These are phyloP conservation scores for Cinara cedri DNA, from an alignment of 2,888 invertebrate species.

Conservation along the genomic window DNA sequence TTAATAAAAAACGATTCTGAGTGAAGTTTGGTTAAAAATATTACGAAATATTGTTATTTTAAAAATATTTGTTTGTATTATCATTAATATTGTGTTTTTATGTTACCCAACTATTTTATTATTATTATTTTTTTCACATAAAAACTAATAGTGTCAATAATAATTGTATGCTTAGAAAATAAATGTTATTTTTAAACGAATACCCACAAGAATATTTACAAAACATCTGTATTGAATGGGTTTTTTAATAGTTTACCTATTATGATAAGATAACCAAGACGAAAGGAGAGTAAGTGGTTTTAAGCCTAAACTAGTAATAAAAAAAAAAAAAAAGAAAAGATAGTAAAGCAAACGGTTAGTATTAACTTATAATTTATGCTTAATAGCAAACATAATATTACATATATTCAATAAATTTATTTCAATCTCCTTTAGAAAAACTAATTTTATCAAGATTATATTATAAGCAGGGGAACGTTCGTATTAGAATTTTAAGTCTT, in stretches of 20 bases:
- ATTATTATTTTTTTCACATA: background rate
- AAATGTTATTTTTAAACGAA: slow-evolving; percentile 1
- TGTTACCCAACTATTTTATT: too few relatives aligned
- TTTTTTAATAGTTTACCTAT: background rate
- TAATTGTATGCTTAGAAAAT: background rate
- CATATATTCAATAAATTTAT: background rate
- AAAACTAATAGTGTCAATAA: slow-evolving; percentile 21
- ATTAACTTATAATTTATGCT: slow-evolving; percentile 5
- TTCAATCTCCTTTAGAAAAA: too few relatives aligned
- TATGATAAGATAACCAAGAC: background rate
- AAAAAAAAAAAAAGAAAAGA: too few relatives aligned
- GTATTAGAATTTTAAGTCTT: too few relatives aligned
- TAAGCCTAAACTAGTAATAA: background rate
- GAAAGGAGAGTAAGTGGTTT: slow-evolving; percentile 5
- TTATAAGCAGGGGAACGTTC: too few relatives aligned
- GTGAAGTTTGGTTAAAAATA: too few relatives aligned
- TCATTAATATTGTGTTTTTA: too few relatives aligned
- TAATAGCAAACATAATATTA: background rate
- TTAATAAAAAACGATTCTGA: too few relatives aligned
- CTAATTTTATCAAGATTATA: too few relatives aligned
- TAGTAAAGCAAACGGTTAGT: background rate
- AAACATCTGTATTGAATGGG: background rate
- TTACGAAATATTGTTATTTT: too few relatives aligned
- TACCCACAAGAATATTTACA: background rate
- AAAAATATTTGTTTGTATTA: too few relatives aligned